Evolutionary conservation across 2,888 invertebrate genomes (phyloP).

Genomic region (Nezara viridula): DNA sequence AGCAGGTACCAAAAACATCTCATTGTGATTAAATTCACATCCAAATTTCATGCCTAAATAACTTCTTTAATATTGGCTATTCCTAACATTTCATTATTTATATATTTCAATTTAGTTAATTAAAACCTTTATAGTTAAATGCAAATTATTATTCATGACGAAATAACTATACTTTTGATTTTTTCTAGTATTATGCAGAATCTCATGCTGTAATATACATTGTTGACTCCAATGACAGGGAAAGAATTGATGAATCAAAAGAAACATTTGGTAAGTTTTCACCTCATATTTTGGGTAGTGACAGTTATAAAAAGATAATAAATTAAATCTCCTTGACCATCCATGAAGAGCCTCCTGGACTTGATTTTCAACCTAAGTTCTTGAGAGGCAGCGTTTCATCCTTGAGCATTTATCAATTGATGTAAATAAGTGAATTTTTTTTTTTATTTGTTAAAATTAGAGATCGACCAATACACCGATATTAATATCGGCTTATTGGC

Average conservation of each 20-base stretch:
- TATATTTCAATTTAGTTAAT: neutral
- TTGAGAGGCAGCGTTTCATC: no score
- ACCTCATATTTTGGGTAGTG: neutral
- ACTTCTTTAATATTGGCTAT: neutral
- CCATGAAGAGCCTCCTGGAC: no score
- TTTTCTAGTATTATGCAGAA: slow-evolving; percentile 93
- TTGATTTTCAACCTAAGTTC: no score
- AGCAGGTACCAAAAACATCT: no score
- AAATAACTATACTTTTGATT: slow-evolving; percentile 60
- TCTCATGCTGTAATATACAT: slow-evolving; percentile 98
- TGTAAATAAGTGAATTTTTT: no score
- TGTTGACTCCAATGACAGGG: slow-evolving; percentile 95
- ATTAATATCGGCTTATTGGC: no score
- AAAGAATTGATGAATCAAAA: slow-evolving; percentile 94
- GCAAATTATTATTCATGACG: slow-evolving; percentile 51
- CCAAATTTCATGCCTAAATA: neutral
- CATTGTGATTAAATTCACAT: neutral
- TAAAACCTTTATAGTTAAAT: neutral
- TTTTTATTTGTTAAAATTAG: no score
- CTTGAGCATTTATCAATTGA: no score
- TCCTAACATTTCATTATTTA: neutral
- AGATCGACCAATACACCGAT: no score
- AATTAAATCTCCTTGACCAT: neutral
- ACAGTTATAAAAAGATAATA: neutral
- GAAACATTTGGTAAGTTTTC: slow-evolving; percentile 89